Evolutionary conservation across 1,140 invertebrate genomes (phyloP).

Genomic region (Atta colombica): DNA sequence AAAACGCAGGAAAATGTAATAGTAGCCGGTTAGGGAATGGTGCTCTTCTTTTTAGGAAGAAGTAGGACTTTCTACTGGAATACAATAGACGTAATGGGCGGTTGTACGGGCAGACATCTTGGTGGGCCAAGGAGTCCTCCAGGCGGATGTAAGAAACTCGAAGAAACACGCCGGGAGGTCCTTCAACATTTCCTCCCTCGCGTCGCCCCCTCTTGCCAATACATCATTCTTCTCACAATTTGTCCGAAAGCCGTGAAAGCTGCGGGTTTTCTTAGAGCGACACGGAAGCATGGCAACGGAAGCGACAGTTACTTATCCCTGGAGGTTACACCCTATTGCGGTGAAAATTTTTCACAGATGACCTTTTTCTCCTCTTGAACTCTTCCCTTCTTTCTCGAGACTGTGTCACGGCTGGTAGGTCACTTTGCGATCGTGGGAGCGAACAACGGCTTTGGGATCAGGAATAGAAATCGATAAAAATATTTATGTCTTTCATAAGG

Average conservation of each 20-base stretch:
- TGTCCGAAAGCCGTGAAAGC: conserved; percentile 82
- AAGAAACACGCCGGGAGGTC: conserved; percentile 79
- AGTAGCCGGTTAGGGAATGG: conserved; percentile 43
- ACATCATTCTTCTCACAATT: conserved; percentile 84
- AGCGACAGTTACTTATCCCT: conserved; percentile 82
- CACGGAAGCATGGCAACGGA: conserved; percentile 73
- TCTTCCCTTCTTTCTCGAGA: not conserved
- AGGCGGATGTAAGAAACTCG: conserved; percentile 71
- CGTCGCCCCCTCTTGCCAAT: conserved; percentile 74
- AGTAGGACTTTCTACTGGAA: conserved; percentile 65
- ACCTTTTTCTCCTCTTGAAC: conserved; percentile 20
- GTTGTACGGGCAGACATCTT: conserved; percentile 78
- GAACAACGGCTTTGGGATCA: not conserved
- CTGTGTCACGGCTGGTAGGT: not conserved
- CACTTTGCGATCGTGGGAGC: conserved; percentile 7
- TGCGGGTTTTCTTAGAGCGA: conserved; percentile 71
- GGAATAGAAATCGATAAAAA: conserved; percentile 7
- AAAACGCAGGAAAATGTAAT: conserved; percentile 69
- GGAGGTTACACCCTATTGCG: conserved; percentile 62
- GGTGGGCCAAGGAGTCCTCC: conserved; percentile 64
- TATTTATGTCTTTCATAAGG: not conserved
- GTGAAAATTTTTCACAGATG: conserved; percentile 78
- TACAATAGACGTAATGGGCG: conserved; percentile 78
- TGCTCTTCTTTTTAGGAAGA: conserved; percentile 10
- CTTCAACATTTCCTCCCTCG: conserved; percentile 76